Evolutionary conservation across 2,888 invertebrate genomes (phyloP).

Genomic region (Drosophila fungiperda): DNA sequence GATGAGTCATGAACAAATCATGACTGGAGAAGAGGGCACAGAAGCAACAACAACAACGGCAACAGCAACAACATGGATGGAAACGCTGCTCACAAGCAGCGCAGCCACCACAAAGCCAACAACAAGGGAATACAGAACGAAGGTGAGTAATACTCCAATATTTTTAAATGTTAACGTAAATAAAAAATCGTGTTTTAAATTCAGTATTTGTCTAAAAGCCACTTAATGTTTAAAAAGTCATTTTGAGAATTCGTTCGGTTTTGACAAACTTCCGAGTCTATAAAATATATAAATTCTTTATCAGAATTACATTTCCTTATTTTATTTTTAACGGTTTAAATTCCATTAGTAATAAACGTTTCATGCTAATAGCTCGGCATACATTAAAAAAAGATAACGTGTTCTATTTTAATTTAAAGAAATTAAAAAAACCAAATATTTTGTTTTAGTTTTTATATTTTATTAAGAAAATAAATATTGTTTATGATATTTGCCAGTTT

Average conservation of each 20-base stretch:
- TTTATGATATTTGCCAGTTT: not conserved
- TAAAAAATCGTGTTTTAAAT: not conserved
- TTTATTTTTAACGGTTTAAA: not conserved
- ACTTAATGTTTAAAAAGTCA: not conserved
- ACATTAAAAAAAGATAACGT: not conserved
- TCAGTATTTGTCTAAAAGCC: not conserved
- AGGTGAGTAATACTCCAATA: constrained; percentile 64
- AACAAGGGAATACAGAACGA: constrained; percentile 75
- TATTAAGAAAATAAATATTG: not conserved
- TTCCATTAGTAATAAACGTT: not conserved
- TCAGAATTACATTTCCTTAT: too few species aligned
- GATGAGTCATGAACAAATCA: constrained; percentile 46
- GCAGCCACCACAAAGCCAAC: constrained; percentile 50
- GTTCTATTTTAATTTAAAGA: not conserved
- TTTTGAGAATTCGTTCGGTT: not conserved
- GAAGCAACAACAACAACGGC: constrained; percentile 11
- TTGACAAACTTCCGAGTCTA: not conserved
- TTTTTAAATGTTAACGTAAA: not conserved
- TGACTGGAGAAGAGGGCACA: constrained; percentile 33
- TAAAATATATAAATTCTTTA: not conserved
- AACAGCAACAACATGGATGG: constrained; percentile 69
- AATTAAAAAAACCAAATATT: not conserved
- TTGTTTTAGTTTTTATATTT: not conserved
- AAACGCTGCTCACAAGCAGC: constrained; percentile 55
- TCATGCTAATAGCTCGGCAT: not conserved